These are phyloP conservation scores for Chelonoidis abingdonii DNA, from an alignment of 2,113 vertebrate species.

Conservation along the genomic window DNA sequence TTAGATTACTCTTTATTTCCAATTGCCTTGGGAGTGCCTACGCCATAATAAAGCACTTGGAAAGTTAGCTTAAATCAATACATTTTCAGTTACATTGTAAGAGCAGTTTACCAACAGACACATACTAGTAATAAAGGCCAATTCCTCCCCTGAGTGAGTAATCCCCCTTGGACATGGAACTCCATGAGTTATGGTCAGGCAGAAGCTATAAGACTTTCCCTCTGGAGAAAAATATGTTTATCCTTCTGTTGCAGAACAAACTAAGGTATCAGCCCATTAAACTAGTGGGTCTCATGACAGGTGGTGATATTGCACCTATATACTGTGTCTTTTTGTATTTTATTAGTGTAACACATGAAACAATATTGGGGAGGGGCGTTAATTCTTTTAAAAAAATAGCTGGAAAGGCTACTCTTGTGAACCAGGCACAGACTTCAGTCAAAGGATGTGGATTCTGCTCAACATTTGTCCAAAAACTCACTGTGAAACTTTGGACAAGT, in stretches of 20 bases:
- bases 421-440: background rate
- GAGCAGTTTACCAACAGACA: background rate
- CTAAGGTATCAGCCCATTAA: fast-evolving
- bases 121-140: background rate
- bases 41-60: background rate
- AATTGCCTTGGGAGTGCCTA: background rate
- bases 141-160: background rate
- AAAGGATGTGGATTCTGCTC: background rate
- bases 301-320: background rate
- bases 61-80: conserved; percentile 5
- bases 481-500: background rate
- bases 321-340: background rate
- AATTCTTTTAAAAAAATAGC: background rate
- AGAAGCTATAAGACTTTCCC: background rate
- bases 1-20: background rate
- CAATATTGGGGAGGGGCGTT: background rate
- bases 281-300: background rate
- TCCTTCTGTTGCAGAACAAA: background rate
- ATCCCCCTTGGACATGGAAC: background rate
- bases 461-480: background rate
- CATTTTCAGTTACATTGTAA: background rate
- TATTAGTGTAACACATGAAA: background rate
- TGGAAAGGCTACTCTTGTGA: background rate
- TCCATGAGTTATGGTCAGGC: background rate
- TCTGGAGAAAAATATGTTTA: background rate